A percentile compares a stretch with the other conserved stretches of the same genome.
Conservation (phyloP, 64 coral and sea anemone genomes). For the Acropora tenuis region DNA sequence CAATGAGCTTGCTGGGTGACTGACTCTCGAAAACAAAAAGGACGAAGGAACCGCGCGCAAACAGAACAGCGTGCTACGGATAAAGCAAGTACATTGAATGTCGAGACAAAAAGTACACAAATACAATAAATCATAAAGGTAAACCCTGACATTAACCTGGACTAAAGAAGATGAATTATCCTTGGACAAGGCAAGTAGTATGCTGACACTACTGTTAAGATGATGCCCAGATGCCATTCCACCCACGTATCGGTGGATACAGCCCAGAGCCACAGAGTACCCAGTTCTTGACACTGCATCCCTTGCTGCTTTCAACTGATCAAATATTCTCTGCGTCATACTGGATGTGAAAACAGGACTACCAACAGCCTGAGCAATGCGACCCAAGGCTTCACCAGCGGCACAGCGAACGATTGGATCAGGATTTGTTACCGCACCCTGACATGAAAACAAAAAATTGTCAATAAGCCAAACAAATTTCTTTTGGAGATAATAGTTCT, state of each 20-base stretch:
- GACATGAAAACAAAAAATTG: not conserved
- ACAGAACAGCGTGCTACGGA: too few relatives aligned
- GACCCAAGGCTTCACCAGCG: conserved; percentile 93
- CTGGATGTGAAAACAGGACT: conserved; percentile 86
- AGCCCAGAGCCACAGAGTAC: conserved; percentile 90
- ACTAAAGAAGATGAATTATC: conserved; percentile 95
- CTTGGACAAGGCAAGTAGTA: conserved; percentile 90
- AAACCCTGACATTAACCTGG: conserved; percentile 54
- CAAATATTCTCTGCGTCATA: conserved; percentile 97
- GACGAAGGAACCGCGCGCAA: too few relatives aligned
- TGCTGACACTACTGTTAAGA: conserved; percentile 95
- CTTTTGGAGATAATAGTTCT: too few relatives aligned
- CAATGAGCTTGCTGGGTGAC: too few relatives aligned
- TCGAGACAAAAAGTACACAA: too few relatives aligned
- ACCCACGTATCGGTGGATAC: conserved; percentile 97
- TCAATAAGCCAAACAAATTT: too few relatives aligned
- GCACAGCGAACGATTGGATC: conserved; percentile 98
- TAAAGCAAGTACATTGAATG: too few relatives aligned
- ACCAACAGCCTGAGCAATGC: conserved; percentile 96
- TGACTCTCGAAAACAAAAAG: too few relatives aligned
- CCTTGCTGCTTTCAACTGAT: conserved; percentile 81
- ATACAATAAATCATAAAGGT: too few relatives aligned
- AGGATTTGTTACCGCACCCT: conserved; percentile 93
- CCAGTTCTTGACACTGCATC: conserved; percentile 95
- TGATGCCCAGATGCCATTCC: conserved; percentile 98